Base-by-base conservation (phyloP, 2,888 invertebrate genomes). In the Itoplectis maculator region DNA sequence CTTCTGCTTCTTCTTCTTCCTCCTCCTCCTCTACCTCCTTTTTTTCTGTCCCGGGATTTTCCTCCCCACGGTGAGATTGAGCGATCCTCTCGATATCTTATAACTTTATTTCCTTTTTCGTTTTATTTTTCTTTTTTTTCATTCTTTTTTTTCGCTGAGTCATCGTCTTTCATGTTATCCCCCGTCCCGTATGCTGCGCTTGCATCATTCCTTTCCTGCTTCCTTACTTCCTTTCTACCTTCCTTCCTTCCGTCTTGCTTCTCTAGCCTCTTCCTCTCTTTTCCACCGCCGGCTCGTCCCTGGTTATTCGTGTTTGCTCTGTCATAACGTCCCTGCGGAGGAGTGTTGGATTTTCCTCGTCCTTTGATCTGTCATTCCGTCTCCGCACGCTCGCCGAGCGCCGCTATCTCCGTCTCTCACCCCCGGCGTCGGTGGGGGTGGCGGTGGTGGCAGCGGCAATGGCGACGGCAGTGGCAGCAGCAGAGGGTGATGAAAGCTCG, bases 311-410 rank as follows among this genome's bases (percentile, higher is more conserved):
- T 65, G 78, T 76, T 59, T 73, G 47, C 76, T 56, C 73, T 73
- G 80, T 84, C 72, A 74, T 74, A 85, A 81, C 69, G 75, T 70
- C 56, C 72, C 77, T 54, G 51, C 51, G 51, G 49, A 51, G 68
- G 56, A 79, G 73, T 54, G 29, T 82, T 75, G 81, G 79, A 86
- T 87, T 85, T 84, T 73, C 63, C 80, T 85, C 83, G 83, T 83
- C 85, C 88, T 89, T 89, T 89, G 88, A 89, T 89, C 88, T 87
- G 72, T 79, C 75, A 89, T 89, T 87, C 87, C 86, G 80, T 84
- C 84, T 86, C 81, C 74, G 77, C 72, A 79, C 76, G 35, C 75
- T 59, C 75, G 20, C 80, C 68, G 23, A 47, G 70, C 73, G 20
- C 74, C 63, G n/a, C 73, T 54, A 51, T 73, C 61, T 61, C 73